Base-by-base conservation (phyloP, 2,113 vertebrate genomes). In the Colius striatus region DNA sequence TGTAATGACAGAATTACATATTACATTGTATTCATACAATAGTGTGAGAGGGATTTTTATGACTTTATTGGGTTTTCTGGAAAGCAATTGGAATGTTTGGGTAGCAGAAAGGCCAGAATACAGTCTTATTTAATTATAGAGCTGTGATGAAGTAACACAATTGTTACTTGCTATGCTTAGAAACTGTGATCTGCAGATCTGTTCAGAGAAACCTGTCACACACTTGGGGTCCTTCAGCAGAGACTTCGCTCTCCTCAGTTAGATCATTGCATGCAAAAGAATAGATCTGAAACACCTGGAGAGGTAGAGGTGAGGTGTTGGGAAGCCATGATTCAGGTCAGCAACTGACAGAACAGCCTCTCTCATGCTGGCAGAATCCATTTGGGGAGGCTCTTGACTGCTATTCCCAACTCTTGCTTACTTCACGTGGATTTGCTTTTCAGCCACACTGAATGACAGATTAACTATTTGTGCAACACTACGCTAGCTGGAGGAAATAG, bases 131-230 rank as follows among this genome's bases (percentile, higher is more conserved):
- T 30, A 45, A n/a, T 30, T 15, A 5, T 3, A 36, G 55, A 74
- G 21, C 25, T 78, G 61, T 15, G 47, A 30, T 41, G 30, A 50
- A 45, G 38, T 14, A 30, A 43, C 61, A 61, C 20, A 43, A 9
- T 0, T 2, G 26, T 19, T 72, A 16, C 32, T 84, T 2, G 0
- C 14, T 45, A 8, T 47, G 30, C 38, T 90, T 57, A 29, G 16
- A 41, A 27, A 34, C 43, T 34, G 1, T 13, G 8, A 23, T 3
- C 17, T 72, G 10, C 71, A 88, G 45, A 12, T 36, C 16, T 57
- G 23, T 32, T 57, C 14, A 15, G 30, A 66, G 47, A 22, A 11
- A 9, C 9, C 51, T 72, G 34, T 7, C 53, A 19, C 22, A n/a
- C 9, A 20, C 18, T 10, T 65, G 45, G n/a, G 18, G 21, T 54